phyloP scores from a whole-genome alignment of 2,797 vertebrate genomes.

The Nothura maculosa region DNA sequence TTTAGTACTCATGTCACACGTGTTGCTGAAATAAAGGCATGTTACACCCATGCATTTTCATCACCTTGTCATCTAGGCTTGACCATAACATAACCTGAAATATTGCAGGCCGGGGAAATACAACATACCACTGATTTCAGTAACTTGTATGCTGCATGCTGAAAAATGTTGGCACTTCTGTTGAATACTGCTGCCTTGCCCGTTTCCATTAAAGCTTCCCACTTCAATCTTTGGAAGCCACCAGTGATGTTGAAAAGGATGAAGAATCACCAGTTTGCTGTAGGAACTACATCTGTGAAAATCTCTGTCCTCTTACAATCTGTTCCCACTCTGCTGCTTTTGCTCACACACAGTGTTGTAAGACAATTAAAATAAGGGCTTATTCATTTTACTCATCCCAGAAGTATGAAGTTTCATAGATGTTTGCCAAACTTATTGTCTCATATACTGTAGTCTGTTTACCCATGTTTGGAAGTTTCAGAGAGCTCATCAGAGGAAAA shows the following conservation, averaged over 20 bases:
- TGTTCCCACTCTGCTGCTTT: not conserved
- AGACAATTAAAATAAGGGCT: conserved; percentile 40
- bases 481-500: conserved; percentile 10
- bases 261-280: not conserved
- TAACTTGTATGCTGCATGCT: not conserved
- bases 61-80: conserved; percentile 61
- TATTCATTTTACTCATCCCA: conserved; percentile 52
- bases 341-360: conserved; percentile 9
- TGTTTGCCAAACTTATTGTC: conserved; percentile 61
- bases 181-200: conserved; percentile 17
- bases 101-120: conserved; percentile 45
- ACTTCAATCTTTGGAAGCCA: not conserved
- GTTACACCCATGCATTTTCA: conserved; percentile 52
- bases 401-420: conserved; percentile 49
- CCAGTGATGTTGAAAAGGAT: not conserved
- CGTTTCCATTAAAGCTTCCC: not conserved
- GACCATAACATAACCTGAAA: conserved; percentile 41
- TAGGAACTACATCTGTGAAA: conserved; percentile 1
- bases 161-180: conserved; percentile 13
- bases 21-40: conserved; percentile 45
- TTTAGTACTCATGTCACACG: conserved; percentile 34
- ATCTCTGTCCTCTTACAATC: not conserved
- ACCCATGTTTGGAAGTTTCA: conserved; percentile 63
- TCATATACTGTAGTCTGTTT: conserved; percentile 39
- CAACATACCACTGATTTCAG: conserved; percentile 29